Evolutionary conservation across 30 jellyfish, hydroid and myxozoan genomes (phyloP).

Genomic region (Hydractinia symbiolongicarpus): DNA sequence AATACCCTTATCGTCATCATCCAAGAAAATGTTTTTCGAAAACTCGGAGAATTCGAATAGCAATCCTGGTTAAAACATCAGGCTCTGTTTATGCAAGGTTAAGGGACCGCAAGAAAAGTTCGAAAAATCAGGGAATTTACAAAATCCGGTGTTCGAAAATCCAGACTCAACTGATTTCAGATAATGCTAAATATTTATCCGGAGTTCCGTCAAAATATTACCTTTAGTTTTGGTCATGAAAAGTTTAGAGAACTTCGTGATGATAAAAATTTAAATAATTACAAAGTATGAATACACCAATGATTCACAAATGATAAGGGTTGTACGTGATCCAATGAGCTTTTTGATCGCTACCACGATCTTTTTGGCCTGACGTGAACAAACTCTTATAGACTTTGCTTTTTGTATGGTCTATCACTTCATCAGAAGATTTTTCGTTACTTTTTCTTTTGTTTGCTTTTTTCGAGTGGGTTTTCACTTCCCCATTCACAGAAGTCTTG

Average conservation of each 20-base stretch:
- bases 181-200: too few relatives aligned
- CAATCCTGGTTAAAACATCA: background rate
- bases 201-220: too few relatives aligned
- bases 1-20: background rate
- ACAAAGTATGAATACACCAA: too few relatives aligned
- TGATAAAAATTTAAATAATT: too few relatives aligned
- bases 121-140: background rate
- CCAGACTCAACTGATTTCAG: background rate
- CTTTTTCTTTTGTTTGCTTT: background rate
- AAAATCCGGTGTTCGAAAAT: slow-evolving; percentile 5
- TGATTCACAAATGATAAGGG: slow-evolving; percentile 79
- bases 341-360: slow-evolving; percentile 43
- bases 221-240: too few relatives aligned
- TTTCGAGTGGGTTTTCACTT: slow-evolving; percentile 6
- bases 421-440: slow-evolving; percentile 7
- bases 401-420: slow-evolving; percentile 41
- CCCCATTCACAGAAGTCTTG: slow-evolving; percentile 11
- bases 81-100: background rate
- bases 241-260: too few relatives aligned
- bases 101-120: background rate
- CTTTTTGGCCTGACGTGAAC: slow-evolving; percentile 80
- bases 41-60: too few relatives aligned
- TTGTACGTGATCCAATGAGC: slow-evolving; percentile 92
- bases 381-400: slow-evolving; percentile 79
- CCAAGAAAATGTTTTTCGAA: background rate